Evolutionary conservation across 2,888 invertebrate genomes (phyloP).

Genomic region (Eupithecia tripunctaria): DNA sequence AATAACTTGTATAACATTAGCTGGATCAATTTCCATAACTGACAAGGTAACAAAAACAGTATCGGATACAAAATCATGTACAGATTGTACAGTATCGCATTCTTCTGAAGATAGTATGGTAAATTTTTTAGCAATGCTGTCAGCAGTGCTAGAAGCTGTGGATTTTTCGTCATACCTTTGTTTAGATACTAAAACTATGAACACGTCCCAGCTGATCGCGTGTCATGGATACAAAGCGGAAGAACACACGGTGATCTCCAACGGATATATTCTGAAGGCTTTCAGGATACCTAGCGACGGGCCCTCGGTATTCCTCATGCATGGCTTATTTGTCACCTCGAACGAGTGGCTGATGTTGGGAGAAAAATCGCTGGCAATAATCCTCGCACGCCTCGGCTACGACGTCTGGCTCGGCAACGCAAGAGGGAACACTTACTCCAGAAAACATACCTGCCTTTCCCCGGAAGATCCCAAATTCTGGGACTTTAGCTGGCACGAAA

Average conservation of each 20-base stretch:
- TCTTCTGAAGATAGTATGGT: neutral
- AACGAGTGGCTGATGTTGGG: neutral
- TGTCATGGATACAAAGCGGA: neutral
- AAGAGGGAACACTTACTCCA: constrained; percentile 3
- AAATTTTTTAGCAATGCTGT: neutral
- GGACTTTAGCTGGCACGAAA: constrained; percentile 8
- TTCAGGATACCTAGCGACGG: neutral
- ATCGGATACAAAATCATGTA: neutral
- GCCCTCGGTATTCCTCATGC: neutral
- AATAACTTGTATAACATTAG: neutral
- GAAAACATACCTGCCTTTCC: neutral
- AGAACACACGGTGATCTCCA: neutral
- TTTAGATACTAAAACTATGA: neutral
- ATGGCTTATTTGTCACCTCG: neutral
- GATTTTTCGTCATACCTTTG: neutral
- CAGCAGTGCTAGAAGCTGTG: neutral
- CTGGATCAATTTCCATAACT: neutral
- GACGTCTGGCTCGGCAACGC: constrained; percentile 5
- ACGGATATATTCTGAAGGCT: neutral
- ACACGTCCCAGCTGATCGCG: neutral
- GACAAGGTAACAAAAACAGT: neutral
- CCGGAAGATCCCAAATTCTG: neutral
- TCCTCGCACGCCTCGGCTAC: neutral
- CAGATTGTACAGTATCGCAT: neutral
- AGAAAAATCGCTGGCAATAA: neutral